Evolutionary conservation across 1,140 invertebrate species (phyloP), one percentile per base, ranked within the genome.

Genomic region (Lysiphlebus fabarum): DNA sequence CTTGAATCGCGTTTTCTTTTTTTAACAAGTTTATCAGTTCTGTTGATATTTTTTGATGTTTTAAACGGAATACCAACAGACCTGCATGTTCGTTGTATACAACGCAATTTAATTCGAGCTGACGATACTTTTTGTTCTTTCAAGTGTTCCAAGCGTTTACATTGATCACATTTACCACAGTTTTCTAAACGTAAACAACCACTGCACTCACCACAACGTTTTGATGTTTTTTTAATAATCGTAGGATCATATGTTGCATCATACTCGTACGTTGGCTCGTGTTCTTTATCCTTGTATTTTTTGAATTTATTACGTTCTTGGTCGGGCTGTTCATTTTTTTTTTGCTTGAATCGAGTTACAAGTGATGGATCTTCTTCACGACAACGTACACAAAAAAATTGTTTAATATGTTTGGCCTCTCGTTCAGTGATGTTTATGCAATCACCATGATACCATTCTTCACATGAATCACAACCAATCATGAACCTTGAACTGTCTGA

Each of bases 371-470:
- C 91, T 71, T 92, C 89, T 67, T 90, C 87, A 69, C 84, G 80
- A 69, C 91, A 93, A n/a, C 86, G 82, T 58, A 80, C 82, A 80
- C 96, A 98, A 75, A 91, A 97, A 70, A 95, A 98, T 66, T 93
- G 90, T 71, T 93, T 92, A 53, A 98, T 98, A 60, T 89, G 86
- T 70, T 94, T 94, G 0, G 96, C 91, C 74, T 97, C 91, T 65
- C 90, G 86, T 72, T 96, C 90, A 8, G 92, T 95, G 59, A 98
- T 93, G 65, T 91, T 92, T 68, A 99, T 96, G 76, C 96, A 98
- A 70, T 97, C 93, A 8, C 95, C 95, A 78, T 99, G 96, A 72
- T 96, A 99, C 96, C 96, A 99, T 81, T 98, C 95, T 77, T 98
- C 93, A 79, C 96, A 99, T 37, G 91, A 85, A 79, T 98, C 96